Percentiles rank a stretch among this genome's conserved stretches.
Conservation (phyloP, 2,797 vertebrate species). For the Neopelma chrysocephalum region DNA sequence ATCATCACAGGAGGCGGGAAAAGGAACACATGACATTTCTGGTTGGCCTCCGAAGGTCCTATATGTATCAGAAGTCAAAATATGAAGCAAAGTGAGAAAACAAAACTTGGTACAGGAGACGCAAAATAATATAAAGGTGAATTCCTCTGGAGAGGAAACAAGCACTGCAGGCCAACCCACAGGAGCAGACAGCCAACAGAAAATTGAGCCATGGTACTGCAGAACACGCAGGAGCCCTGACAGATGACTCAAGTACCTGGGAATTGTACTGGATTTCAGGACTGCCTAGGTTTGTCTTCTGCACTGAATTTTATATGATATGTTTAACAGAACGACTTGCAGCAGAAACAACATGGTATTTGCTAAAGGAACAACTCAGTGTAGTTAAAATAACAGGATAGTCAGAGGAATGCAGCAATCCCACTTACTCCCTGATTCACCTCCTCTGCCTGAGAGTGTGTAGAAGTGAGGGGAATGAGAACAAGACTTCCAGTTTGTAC, state of each 20-base stretch:
- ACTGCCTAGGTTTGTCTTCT: not conserved
- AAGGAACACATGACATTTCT: not conserved
- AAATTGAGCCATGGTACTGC: not conserved
- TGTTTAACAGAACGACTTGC: not conserved
- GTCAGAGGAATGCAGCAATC: not conserved
- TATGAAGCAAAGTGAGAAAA: not conserved
- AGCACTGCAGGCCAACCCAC: not conserved
- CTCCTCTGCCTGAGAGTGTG: not conserved
- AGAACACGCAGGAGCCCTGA: not conserved
- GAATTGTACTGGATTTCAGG: not conserved
- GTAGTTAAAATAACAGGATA: not conserved
- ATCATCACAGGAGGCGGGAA: not conserved
- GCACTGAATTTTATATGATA: not conserved
- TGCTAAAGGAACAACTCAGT: not conserved
- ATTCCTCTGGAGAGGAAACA: not conserved
- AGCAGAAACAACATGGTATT: not conserved
- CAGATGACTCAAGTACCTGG: not conserved
- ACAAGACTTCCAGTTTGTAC: not conserved
- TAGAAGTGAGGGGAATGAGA: not conserved
- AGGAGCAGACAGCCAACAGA: accelerated
- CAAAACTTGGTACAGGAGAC: not conserved
- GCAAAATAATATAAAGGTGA: not conserved
- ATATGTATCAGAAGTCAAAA: not conserved
- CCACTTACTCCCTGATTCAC: not conserved
- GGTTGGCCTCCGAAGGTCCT: not conserved